These are phyloP conservation scores for Malurus leucopterus DNA, from an alignment of 2,797 vertebrate genomes.

Conservation along the genomic window DNA sequence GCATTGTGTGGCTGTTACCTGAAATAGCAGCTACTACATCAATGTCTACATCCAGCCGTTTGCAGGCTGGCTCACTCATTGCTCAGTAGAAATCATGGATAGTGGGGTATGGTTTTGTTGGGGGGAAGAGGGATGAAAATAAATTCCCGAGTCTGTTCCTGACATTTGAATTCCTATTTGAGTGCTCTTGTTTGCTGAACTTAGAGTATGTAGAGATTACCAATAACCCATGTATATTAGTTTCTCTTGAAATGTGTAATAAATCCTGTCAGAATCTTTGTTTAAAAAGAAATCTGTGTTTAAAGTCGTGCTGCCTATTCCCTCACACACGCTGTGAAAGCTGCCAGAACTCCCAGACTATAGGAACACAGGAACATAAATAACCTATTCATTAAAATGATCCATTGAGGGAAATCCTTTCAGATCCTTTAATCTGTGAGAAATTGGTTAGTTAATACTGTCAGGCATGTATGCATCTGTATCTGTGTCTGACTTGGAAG, in stretches of 20 bases:
- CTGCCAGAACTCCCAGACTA: background rate
- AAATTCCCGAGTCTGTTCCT: background rate
- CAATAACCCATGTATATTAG: background rate
- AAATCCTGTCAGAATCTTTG: constrained; percentile 1
- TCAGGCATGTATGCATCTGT: background rate
- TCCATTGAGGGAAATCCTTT: constrained; percentile 20
- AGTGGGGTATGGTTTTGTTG: background rate
- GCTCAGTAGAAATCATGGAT: background rate
- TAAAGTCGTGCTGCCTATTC: background rate
- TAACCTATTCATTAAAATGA: constrained; percentile 17
- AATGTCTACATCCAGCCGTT: background rate
- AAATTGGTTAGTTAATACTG: constrained; percentile 21
- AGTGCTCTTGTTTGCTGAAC: background rate
- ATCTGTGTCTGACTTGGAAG: background rate
- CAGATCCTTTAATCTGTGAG: constrained; percentile 41
- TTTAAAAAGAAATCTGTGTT: background rate
- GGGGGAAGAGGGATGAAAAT: background rate
- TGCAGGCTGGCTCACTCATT: background rate
- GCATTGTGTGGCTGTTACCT: background rate
- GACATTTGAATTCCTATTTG: background rate
- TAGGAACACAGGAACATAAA: constrained; percentile 1
- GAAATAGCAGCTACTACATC: background rate
- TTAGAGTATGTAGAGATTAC: background rate
- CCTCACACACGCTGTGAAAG: background rate
- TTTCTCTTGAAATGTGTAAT: constrained; percentile 16